Base-by-base conservation (phyloP, 2,888 invertebrate species). In the Philereme vetulata region DNA sequence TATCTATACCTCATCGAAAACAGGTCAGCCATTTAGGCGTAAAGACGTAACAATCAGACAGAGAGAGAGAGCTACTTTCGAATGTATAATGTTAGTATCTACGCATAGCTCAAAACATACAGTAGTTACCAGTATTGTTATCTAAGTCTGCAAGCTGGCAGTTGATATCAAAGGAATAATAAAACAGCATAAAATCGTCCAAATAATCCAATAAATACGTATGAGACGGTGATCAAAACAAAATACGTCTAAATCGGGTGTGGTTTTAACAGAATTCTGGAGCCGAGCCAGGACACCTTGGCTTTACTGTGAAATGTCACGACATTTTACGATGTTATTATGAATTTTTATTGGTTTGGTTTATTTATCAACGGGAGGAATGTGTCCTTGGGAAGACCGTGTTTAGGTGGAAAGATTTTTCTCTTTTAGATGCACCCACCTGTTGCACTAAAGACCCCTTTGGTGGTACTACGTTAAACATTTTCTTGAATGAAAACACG, bases 191-290 rank as follows among this genome's bases (percentile, higher is more conserved):
- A 66, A 70, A 64, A 67, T 51, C 62, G 51, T 62, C 66, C 66
- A 64, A 59, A 60, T 59, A 58, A 62, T 65, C 66, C 71, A 70
- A 75, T 53, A 53, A 52, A 43, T 45, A 45, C 47, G 38, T 50
- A 11, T 55, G 44, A 51, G 58, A 42, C 55, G 57, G 74, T 74
- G 51, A 58, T 59, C 56, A 64, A 65, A 65, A 78, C 76, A 77
- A 72, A 70, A 71, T 71, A 67, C 71, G 76, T 77, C 78, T 77
- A 72, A 74, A 68, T 58, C 53, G 64, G 70, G 78, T 77, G 77
- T 74, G 71, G 65, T 65, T 71, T 63, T 65, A 70, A 42, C 47
- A n/a, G 34, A 51, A 60, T 45, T 51, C 57, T 71, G 71, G 69
- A 60, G 4, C 8, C 1, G 38, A 11, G 69, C 71, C 71, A 68